Evolutionary conservation across 2,113 vertebrate species (phyloP).

Genomic region (Oncorhynchus clarkii): DNA sequence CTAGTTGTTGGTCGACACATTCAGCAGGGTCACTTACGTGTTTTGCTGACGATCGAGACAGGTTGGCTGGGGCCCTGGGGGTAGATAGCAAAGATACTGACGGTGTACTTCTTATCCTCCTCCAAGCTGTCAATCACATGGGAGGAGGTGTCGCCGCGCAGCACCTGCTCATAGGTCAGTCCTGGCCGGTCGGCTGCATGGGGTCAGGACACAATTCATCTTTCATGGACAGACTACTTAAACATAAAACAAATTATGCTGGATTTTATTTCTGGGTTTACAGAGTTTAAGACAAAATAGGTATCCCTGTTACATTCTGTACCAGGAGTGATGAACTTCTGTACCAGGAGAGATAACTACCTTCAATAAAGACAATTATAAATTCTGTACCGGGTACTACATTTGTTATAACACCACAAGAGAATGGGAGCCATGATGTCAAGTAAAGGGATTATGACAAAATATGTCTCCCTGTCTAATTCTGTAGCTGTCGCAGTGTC

Average conservation of each 20-base stretch:
- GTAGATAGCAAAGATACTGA: slow-evolving; percentile 79
- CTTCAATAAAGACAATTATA: too few species aligned
- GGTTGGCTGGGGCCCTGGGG: slow-evolving; percentile 76
- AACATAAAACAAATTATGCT: background rate
- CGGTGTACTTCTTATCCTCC: slow-evolving; percentile 79
- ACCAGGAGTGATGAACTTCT: too few species aligned
- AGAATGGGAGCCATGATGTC: background rate
- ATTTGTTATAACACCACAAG: background rate
- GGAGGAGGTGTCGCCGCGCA: slow-evolving; percentile 73
- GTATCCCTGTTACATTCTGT: too few species aligned
- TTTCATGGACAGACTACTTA: background rate
- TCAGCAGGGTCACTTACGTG: slow-evolving; percentile 67
- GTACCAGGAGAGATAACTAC: too few species aligned
- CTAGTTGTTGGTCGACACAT: background rate
- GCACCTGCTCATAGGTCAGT: slow-evolving; percentile 73
- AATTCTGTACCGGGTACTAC: too few species aligned
- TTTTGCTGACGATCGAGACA: slow-evolving; percentile 75
- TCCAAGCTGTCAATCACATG: slow-evolving; percentile 82
- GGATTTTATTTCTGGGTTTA: too few species aligned
- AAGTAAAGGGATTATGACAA: background rate
- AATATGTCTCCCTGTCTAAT: too few species aligned
- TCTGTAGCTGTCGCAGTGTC: too few species aligned
- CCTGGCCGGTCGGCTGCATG: slow-evolving; percentile 76
- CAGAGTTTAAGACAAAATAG: too few species aligned
- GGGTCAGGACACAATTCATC: background rate